A percentile compares a stretch with the other conserved stretches of the same genome.
These are phyloP conservation scores for Chymomyza amoena DNA, from an alignment of 2,888 invertebrate genomes.

Conservation along the genomic window DNA sequence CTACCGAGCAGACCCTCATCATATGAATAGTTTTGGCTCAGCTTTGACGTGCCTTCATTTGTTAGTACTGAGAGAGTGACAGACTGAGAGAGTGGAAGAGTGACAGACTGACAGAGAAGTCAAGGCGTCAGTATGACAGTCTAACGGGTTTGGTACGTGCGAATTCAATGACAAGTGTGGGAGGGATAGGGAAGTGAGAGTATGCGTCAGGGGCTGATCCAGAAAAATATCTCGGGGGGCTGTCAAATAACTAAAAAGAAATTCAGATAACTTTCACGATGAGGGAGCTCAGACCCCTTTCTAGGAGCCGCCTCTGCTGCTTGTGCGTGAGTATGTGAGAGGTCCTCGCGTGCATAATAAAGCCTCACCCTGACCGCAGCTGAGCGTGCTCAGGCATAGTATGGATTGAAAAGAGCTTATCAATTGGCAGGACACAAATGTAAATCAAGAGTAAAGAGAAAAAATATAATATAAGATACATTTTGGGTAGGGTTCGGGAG, in stretches of 20 bases:
- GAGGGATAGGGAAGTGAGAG: neutral
- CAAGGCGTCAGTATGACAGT: neutral
- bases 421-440: neutral
- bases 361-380: neutral
- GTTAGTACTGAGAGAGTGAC: conserved; percentile 48
- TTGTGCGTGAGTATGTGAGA: no score
- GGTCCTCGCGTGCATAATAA: neutral
- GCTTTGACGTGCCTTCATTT: conserved; percentile 49
- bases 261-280: no score
- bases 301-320: no score
- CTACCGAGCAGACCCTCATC: conserved; percentile 2
- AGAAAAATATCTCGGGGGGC: no score
- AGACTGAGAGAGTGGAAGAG: conserved; percentile 19
- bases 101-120: neutral
- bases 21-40: conserved; percentile 58
- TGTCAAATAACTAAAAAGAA: no score
- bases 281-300: no score
- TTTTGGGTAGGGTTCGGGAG: neutral
- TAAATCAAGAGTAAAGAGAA: neutral
- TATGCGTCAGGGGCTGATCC: neutral
- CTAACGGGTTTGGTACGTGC: neutral
- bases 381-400: neutral
- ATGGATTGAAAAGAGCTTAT: neutral
- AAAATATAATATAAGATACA: neutral
- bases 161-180: neutral